These are phyloP conservation scores for Galeopsomyia nigrocyanea DNA, from an alignment of 2,888 invertebrate species.

Conservation along the genomic window DNA sequence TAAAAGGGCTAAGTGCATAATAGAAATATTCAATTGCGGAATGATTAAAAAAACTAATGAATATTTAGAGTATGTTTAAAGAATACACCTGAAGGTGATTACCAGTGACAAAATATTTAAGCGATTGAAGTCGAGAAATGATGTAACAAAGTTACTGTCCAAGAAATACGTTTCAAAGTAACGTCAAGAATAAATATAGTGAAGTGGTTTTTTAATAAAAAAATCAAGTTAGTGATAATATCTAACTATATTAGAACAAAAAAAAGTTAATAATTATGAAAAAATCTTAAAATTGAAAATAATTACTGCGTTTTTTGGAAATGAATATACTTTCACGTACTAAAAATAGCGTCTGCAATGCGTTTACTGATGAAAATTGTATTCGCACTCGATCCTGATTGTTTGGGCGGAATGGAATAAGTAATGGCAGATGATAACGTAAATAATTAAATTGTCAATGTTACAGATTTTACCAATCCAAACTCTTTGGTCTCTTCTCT, in stretches of 20 bases:
- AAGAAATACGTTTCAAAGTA: constrained; percentile 58
- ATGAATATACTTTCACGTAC: constrained; percentile 47
- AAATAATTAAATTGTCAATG: constrained; percentile 53
- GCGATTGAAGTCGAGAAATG: constrained; percentile 34
- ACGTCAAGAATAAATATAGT: constrained; percentile 56
- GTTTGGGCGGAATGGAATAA: constrained; percentile 53
- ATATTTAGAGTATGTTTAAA: constrained; percentile 56
- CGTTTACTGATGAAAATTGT: constrained; percentile 54
- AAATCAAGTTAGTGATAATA: constrained; percentile 59
- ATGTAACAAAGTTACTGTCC: constrained; percentile 54
- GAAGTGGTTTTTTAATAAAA: constrained; percentile 57
- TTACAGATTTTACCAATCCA: constrained; percentile 40
- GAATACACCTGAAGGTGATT: constrained; percentile 53
- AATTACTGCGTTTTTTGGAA: constrained; percentile 40
- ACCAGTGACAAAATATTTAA: constrained; percentile 58
- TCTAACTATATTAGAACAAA: constrained; percentile 57
- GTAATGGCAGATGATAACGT: constrained; percentile 51
- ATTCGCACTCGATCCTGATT: constrained; percentile 37
- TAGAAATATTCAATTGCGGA: constrained; percentile 48
- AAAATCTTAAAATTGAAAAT: constrained; percentile 26
- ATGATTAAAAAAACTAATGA: constrained; percentile 49
- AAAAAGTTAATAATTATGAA: constrained; percentile 5
- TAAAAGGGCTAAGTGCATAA: constrained; percentile 63
- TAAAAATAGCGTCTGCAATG: constrained; percentile 57
- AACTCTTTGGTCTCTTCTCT: constrained; percentile 43